phyloP scores from a whole-genome alignment of 1,140 invertebrate species.

The Thereuonema tuberculata region DNA sequence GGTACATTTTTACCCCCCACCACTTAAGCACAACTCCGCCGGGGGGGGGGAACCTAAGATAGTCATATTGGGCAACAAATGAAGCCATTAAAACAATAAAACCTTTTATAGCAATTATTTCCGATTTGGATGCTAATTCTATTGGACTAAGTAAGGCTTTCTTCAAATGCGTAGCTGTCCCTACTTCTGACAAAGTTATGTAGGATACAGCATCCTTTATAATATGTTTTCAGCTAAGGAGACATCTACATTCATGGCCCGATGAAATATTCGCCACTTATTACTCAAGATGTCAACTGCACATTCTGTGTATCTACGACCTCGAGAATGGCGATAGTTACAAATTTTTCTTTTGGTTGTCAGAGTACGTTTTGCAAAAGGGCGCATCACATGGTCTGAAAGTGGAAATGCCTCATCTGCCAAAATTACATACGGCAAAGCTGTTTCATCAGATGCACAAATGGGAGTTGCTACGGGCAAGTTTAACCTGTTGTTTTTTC shows the following conservation, averaged over 20 bases:
- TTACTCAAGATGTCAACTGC: slow-evolving; percentile 13
- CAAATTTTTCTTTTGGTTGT: slow-evolving; percentile 5
- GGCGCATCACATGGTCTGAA: slow-evolving; percentile 4
- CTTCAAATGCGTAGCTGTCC: background rate
- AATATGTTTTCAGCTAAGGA: background rate
- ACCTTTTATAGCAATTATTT: too few species aligned
- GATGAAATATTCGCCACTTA: slow-evolving; percentile 12
- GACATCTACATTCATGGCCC: slow-evolving; percentile 8
- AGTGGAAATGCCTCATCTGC: slow-evolving; percentile 14
- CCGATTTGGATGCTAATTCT: too few species aligned
- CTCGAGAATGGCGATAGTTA: slow-evolving; percentile 13
- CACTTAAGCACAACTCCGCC: too few species aligned
- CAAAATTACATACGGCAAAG: slow-evolving; percentile 10
- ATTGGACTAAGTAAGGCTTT: background rate
- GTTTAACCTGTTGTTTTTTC: background rate
- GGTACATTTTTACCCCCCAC: too few species aligned
- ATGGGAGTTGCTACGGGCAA: background rate
- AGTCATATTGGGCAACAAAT: too few species aligned
- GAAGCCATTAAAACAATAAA: too few species aligned
- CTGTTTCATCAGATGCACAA: background rate
- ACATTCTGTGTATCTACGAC: slow-evolving; percentile 11
- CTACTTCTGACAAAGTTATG: slow-evolving; percentile 11
- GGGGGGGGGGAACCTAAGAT: too few species aligned
- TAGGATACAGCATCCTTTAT: slow-evolving; percentile 5
- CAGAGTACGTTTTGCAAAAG: slow-evolving; percentile 4